These are phyloP conservation scores for Polyommatus iphigenia DNA, from an alignment of 2,888 invertebrate genomes.

Conservation along the genomic window DNA sequence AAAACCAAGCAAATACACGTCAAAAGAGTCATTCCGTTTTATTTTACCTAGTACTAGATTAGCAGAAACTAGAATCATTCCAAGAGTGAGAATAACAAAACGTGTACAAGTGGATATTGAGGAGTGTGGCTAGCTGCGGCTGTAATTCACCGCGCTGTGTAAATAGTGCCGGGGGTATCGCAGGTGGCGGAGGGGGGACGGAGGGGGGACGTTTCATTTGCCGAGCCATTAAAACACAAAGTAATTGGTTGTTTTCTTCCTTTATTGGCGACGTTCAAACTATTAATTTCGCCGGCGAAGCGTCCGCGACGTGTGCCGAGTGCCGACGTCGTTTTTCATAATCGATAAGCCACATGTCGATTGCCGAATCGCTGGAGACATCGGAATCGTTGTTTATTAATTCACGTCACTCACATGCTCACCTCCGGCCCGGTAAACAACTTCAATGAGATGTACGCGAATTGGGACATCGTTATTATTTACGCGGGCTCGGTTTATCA, in stretches of 20 bases:
- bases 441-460: background rate
- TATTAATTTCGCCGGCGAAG: slow-evolving; percentile 34
- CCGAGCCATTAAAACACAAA: slow-evolving; percentile 40
- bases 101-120: background rate
- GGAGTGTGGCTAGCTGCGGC: slow-evolving; percentile 2
- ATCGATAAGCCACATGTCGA: slow-evolving; percentile 14
- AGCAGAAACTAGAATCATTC: background rate
- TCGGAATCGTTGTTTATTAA: background rate
- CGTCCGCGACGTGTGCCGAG: background rate
- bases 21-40: background rate
- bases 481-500: too few species aligned
- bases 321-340: background rate
- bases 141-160: slow-evolving; percentile 14
- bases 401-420: slow-evolving; percentile 1
- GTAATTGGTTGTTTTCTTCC: slow-evolving; percentile 39
- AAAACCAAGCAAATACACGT: too few species aligned
- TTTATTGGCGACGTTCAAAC: slow-evolving; percentile 35
- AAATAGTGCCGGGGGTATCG: background rate
- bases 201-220: slow-evolving; percentile 36
- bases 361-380: background rate
- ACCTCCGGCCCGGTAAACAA: background rate
- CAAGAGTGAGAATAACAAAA: background rate
- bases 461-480: background rate
- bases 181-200: background rate
- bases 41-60: background rate